These are phyloP conservation scores for Paracanthobrama guichenoti DNA, from an alignment of 2,113 vertebrate genomes.

Conservation along the genomic window DNA sequence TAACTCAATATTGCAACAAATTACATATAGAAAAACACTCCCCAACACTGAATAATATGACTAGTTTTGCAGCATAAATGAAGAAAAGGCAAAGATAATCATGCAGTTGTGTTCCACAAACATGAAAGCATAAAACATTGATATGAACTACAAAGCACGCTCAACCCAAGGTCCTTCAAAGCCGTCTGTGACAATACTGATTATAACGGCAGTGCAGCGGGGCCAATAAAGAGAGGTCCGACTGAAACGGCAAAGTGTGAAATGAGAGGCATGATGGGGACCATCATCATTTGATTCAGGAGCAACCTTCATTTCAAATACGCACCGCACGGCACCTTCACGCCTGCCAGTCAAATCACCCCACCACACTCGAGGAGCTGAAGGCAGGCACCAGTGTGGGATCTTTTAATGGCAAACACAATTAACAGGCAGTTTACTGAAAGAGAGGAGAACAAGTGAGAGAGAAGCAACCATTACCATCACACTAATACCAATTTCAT, in stretches of 20 bases:
- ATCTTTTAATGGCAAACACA: constrained; percentile 56
- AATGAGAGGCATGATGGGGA: constrained; percentile 32
- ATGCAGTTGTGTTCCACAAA: background rate
- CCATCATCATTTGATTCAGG: constrained; percentile 31
- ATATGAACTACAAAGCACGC: constrained; percentile 7
- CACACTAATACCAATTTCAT: constrained; percentile 57
- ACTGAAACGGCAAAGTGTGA: constrained; percentile 22
- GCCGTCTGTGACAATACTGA: background rate
- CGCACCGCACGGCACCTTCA: constrained; percentile 11
- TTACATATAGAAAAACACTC: background rate
- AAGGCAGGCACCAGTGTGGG: constrained; percentile 42
- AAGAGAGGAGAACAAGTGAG: constrained; percentile 45
- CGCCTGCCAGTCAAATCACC: constrained; percentile 50
- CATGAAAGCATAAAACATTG: background rate
- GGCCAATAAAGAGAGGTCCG: constrained; percentile 1
- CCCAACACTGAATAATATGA: background rate
- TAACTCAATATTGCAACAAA: background rate
- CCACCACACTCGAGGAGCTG: background rate
- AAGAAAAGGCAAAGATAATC: constrained; percentile 6
- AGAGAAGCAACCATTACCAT: constrained; percentile 44
- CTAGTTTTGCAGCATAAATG: background rate
- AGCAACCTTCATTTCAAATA: constrained; percentile 36
- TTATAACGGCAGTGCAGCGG: background rate
- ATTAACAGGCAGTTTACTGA: constrained; percentile 58
- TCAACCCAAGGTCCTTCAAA: constrained; percentile 16